Base-by-base conservation (phyloP, 2,113 vertebrate genomes). In the Bostrychus sinensis region DNA sequence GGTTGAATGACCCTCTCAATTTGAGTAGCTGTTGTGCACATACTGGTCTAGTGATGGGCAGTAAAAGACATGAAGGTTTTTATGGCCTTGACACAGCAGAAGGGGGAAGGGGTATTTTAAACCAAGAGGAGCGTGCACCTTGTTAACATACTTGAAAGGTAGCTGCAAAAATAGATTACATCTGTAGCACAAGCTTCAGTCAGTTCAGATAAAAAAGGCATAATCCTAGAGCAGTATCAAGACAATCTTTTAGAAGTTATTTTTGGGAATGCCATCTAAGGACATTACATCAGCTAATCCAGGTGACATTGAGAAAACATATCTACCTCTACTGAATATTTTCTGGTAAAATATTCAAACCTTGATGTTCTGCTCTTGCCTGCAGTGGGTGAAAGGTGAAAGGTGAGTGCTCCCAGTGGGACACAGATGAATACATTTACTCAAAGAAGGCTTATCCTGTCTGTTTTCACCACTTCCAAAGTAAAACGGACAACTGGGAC, bases 361-460 rank as follows among this genome's bases (percentile, higher is more conserved):
- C 12, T 41, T 25, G 7, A 51, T 23, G 38, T 53, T 20, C 64
- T 56, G 46, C 42, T 53, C 62, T 17, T 13, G 66, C 64, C 66
- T 59, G 66, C 73, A 82, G 64, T 79, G 5, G 82, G 79, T 75
- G 77, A 89, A 61, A 86, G 81, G 81, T 82, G 66, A 90, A 56
- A 1, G 45, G 51, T 56, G 66, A 68, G 41, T 73, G 28, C 32
- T 81, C 75, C 75, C 70, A 45, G 45, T 23, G 72, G 75, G 64
- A 72, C 25, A 2, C 26, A 45, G 30, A 53, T 38, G 50, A 74
- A 87, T 72, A n/a, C 48, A 77, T 72, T 58, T 60, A 77, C 32
- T 8, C 70, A 45, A 37, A 37, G 54, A 14, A 2, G 13, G 41
- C 69, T 59, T 48, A 19, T 56, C 50, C 30, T 13, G 1, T 13